A percentile compares a stretch with the other conserved stretches of the same genome.
Conservation (phyloP, 2,888 invertebrate genomes). For the Neria commutata region DNA sequence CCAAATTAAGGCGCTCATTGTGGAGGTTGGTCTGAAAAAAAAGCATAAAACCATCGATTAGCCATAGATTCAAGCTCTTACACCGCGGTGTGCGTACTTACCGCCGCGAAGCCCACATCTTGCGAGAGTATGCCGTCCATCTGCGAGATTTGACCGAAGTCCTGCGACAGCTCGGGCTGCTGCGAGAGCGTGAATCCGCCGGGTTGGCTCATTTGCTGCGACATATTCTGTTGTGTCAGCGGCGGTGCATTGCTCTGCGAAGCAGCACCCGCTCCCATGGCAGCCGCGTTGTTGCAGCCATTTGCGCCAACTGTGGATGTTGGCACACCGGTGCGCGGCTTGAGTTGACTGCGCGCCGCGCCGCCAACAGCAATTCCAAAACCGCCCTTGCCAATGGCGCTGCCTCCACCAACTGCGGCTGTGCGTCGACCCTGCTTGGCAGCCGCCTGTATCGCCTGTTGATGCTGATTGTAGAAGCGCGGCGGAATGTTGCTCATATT, state of each 20-base stretch:
- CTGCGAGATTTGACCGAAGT: slow-evolving; percentile 71
- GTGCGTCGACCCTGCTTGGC: slow-evolving; percentile 60
- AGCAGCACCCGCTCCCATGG: slow-evolving; percentile 1
- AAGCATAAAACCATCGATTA: background rate
- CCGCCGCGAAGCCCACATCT: slow-evolving; percentile 65
- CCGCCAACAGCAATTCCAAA: slow-evolving; percentile 40
- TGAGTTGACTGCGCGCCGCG: slow-evolving; percentile 15
- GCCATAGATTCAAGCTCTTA: background rate
- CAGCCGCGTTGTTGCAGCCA: slow-evolving; percentile 57
- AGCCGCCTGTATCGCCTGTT: slow-evolving; percentile 66
- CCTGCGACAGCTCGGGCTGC: slow-evolving; percentile 64
- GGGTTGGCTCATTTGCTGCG: slow-evolving; percentile 72
- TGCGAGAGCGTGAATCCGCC: slow-evolving; percentile 72
- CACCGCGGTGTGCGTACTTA: slow-evolving; percentile 38
- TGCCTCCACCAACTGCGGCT: slow-evolving; percentile 47
- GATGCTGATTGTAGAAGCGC: slow-evolving; percentile 77
- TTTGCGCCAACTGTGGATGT: background rate
- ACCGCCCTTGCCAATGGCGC: slow-evolving; percentile 21
- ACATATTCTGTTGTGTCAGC: slow-evolving; percentile 78
- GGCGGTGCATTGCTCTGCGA: slow-evolving; percentile 67
- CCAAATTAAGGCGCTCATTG: slow-evolving; percentile 50
- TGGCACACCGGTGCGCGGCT: slow-evolving; percentile 3
- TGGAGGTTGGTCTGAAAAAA: slow-evolving; percentile 31
- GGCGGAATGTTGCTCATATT: slow-evolving; percentile 83
- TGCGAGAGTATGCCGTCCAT: slow-evolving; percentile 94